A percentile compares a stretch with the other conserved stretches of the same genome.
These are phyloP conservation scores for Pseudocheirus occidentalis DNA, from an alignment of 2,797 vertebrate species.

Conservation along the genomic window DNA sequence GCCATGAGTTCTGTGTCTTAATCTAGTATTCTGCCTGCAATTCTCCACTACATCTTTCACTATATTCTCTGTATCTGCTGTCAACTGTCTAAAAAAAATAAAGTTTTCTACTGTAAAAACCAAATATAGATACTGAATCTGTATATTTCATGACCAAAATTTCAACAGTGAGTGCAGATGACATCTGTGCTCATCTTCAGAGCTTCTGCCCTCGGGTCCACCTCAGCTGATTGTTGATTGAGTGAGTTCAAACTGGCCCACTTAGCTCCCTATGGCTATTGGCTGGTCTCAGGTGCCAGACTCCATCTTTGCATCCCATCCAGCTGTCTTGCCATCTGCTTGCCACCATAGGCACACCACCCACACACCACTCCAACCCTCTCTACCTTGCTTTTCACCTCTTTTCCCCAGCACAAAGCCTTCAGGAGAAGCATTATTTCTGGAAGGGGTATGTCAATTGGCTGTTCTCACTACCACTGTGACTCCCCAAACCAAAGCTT, in stretches of 20 bases:
- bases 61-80: background rate
- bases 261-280: background rate
- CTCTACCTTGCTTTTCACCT: background rate
- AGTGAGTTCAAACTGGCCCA: background rate
- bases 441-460: background rate
- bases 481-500: background rate
- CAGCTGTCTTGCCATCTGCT: background rate
- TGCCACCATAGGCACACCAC: background rate
- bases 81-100: background rate
- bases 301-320: background rate
- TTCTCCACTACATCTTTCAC: background rate
- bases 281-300: background rate
- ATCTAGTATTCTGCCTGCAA: background rate
- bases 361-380: background rate
- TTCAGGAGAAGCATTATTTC: background rate
- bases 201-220: background rate
- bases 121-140: background rate
- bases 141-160: background rate
- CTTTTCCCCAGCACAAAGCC: background rate
- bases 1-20: background rate
- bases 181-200: background rate
- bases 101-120: background rate
- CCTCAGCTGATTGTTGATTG: background rate
- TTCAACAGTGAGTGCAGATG: background rate
- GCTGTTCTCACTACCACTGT: background rate